Percentiles rank a stretch among this genome's conserved stretches.
phyloP scores from a whole-genome alignment of 2,888 invertebrate genomes.

The Phaonia tiefii region DNA sequence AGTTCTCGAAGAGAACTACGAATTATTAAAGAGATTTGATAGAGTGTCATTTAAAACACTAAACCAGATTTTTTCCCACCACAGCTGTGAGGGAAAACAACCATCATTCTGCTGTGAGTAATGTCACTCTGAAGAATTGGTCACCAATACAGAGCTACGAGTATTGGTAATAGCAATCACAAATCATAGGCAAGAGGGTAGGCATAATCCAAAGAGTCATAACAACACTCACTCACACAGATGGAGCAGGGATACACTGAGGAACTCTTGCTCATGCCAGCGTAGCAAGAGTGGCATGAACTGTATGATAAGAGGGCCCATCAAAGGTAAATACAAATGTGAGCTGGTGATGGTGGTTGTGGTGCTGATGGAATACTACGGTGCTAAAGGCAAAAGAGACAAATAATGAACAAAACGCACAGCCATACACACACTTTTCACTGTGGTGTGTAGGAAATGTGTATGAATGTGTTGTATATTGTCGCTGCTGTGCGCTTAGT shows the following conservation, averaged over 20 bases:
- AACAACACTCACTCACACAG: conserved; percentile 59
- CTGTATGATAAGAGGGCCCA: conserved; percentile 23
- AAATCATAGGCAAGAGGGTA: conserved; percentile 15
- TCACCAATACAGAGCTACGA: conserved; percentile 23
- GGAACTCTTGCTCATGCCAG: conserved; percentile 1
- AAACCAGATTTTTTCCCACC: neutral
- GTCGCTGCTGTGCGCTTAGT: conserved; percentile 62
- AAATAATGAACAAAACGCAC: conserved; percentile 58
- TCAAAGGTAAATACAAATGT: conserved; percentile 14
- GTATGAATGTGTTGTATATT: conserved; percentile 35
- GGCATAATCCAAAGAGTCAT: conserved; percentile 33
- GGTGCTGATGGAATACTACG: neutral
- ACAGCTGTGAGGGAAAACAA: conserved; percentile 19
- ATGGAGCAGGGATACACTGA: neutral
- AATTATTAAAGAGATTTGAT: conserved; percentile 8
- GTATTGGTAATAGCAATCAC: conserved; percentile 3
- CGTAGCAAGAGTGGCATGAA: conserved; percentile 14
- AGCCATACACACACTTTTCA: conserved; percentile 49
- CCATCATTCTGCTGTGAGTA: conserved; percentile 32
- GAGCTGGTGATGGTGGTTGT: neutral
- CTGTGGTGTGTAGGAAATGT: conserved; percentile 65
- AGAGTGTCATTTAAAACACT: conserved; percentile 11
- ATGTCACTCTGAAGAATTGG: conserved; percentile 54
- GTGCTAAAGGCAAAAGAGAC: conserved; percentile 65
- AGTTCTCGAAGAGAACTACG: conserved; percentile 1